A percentile compares a stretch with the other conserved stretches of the same genome.
These are phyloP conservation scores for Drosophila auraria DNA, from an alignment of 1,140 invertebrate species.

Conservation along the genomic window DNA sequence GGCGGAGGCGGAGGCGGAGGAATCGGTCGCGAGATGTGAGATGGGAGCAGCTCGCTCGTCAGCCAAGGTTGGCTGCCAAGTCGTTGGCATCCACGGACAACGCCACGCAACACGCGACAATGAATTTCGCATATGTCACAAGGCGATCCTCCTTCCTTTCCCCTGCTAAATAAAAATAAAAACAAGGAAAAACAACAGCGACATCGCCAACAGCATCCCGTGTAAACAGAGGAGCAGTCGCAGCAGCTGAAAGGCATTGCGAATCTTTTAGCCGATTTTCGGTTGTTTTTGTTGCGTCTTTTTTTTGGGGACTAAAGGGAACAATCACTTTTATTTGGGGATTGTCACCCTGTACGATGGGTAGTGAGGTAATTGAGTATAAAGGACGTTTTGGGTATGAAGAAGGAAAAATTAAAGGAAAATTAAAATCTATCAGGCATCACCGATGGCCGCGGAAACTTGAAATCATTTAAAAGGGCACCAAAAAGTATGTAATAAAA, in stretches of 20 bases:
- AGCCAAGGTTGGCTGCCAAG: slow-evolving; percentile 74
- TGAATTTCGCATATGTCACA: slow-evolving; percentile 83
- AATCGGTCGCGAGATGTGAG: not conserved
- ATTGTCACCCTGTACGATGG: slow-evolving; percentile 59
- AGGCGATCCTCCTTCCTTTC: slow-evolving; percentile 38
- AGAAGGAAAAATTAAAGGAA: not conserved
- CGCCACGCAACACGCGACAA: slow-evolving; percentile 78
- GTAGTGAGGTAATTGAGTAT: not conserved
- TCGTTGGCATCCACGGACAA: slow-evolving; percentile 69
- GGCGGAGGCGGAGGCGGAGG: slow-evolving; percentile 9
- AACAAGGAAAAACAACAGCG: slow-evolving; percentile 3
- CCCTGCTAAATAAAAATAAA: slow-evolving; percentile 4
- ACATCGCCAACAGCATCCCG: slow-evolving; percentile 58
- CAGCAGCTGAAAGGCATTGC: slow-evolving; percentile 70
- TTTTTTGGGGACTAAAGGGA: slow-evolving; percentile 53
- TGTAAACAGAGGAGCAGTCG: slow-evolving; percentile 67
- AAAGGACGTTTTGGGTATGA: not conserved
- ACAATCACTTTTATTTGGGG: slow-evolving; percentile 81
- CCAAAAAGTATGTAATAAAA: no score
- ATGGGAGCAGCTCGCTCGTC: slow-evolving; percentile 41
- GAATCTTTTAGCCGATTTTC: slow-evolving; percentile 47
- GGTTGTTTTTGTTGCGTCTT: slow-evolving; percentile 29
- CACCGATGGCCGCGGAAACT: fast-evolving
- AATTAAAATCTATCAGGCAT: not conserved
- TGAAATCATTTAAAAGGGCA: not conserved